A percentile compares a stretch with the other conserved stretches of the same genome.
These are phyloP conservation scores for Vulpes ferrilata DNA, from an alignment of 2,113 vertebrate species.

Conservation along the genomic window DNA sequence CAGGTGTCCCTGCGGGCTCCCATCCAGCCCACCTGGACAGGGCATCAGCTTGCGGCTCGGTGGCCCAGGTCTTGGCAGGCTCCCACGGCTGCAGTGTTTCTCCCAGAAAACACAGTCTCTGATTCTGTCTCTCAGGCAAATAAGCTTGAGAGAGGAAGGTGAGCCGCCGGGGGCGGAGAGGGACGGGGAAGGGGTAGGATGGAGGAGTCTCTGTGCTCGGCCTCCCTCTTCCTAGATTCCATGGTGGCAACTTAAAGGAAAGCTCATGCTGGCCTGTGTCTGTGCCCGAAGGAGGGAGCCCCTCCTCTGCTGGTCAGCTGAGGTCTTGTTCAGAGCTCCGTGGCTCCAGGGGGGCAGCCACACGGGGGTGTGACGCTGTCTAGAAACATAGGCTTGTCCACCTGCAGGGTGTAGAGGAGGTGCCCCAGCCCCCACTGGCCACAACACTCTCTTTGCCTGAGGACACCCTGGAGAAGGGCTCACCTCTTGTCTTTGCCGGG, in stretches of 20 bases:
- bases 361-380: not conserved
- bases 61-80: not conserved
- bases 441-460: not conserved
- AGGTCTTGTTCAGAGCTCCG: too few relatives aligned
- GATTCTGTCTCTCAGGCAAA: rapidly evolving
- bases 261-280: not conserved
- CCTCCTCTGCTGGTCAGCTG: not conserved
- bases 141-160: too few relatives aligned
- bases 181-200: rapidly evolving
- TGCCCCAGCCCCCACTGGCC: not conserved
- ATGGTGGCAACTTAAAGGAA: not conserved
- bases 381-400: not conserved
- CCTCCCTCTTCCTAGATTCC: not conserved
- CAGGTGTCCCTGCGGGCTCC: too few relatives aligned
- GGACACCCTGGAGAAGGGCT: not conserved
- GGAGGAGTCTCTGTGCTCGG: not conserved
- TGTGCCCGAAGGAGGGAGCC: rapidly evolving
- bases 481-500: not conserved
- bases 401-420: rapidly evolving
- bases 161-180: too few relatives aligned
- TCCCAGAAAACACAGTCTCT: not conserved
- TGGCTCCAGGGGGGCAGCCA: rapidly evolving
- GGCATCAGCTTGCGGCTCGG: not conserved
- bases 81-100: not conserved
- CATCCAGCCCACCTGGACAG: rapidly evolving